Evolutionary conservation across 2,113 vertebrate genomes (phyloP).

Genomic region (Oplegnathus fasciatus): DNA sequence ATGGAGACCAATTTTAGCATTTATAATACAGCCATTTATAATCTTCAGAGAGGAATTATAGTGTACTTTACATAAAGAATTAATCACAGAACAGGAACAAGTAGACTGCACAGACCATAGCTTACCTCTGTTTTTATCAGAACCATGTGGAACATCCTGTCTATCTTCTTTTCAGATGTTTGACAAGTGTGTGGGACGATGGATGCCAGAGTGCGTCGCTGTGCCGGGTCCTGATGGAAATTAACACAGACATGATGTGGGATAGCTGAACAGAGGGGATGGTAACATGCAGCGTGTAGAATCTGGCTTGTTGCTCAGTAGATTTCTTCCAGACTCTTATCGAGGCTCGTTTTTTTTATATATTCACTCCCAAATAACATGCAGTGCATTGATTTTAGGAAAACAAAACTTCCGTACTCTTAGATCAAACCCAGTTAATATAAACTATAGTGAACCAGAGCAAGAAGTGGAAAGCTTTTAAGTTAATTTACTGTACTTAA

Average conservation of each 20-base stretch:
- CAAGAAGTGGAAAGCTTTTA: neutral
- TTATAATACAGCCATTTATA: conserved; percentile 39
- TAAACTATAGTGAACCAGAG: neutral
- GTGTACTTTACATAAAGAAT: conserved; percentile 49
- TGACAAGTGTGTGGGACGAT: conserved; percentile 71
- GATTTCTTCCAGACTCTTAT: conserved; percentile 8
- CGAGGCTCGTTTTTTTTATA: neutral
- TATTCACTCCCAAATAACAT: neutral
- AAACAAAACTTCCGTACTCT: neutral
- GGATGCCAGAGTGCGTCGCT: conserved; percentile 63
- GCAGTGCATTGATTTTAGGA: neutral
- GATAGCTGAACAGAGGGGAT: conserved; percentile 39
- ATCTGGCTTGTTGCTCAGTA: neutral
- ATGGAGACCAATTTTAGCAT: conserved; percentile 7
- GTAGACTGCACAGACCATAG: conserved; percentile 56
- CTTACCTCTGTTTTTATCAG: conserved; percentile 69
- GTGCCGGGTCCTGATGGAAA: conserved; percentile 68
- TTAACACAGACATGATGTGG: conserved; percentile 60
- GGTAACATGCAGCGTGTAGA: conserved; percentile 16
- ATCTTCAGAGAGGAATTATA: conserved; percentile 34
- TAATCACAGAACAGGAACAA: conserved; percentile 40
- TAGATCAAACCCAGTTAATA: neutral
- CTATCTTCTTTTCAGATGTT: conserved; percentile 79
- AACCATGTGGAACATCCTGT: conserved; percentile 77
- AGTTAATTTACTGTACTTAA: neutral